Evolutionary conservation across 2,113 vertebrate species (phyloP), one percentile per base, ranked within the genome.

Genomic region (Lophius piscatorius): DNA sequence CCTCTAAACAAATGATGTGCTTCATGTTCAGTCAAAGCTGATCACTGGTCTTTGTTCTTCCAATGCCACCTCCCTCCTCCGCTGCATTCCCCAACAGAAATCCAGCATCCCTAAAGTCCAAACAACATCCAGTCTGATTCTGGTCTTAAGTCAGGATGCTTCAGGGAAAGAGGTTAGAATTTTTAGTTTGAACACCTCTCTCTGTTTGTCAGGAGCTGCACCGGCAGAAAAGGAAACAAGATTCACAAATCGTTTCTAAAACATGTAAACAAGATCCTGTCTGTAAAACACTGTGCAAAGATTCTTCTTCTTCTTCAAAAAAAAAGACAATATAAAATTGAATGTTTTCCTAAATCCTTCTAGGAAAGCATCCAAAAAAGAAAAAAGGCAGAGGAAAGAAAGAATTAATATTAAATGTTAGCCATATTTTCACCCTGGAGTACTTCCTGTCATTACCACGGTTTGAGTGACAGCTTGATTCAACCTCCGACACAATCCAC

Each of bases 241-340:
- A 60, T 42, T 38, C 71, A 52, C 66, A 63, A 67, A 70, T 44
- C 74, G 54, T 61, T 64, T 49, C 70, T 56, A 45, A 66, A 73
- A 59, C 62, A 54, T 63, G 76, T 46, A 50, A 48, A 76, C 33
- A 54, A 74, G 34, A 72, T 62, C 51, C 57, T 61, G 69, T 82
- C 44, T 80, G 81, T 50, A 86, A 84, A 85, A 85, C 70, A 72
- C 31, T 79, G 74, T 82, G 81, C 83, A 87, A 86, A 83, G 58
- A 49, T 71, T 76, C 34, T n/a, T n/a, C n/a, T n/a, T n/a, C n/a
- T n/a, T n/a, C n/a, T 67, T 64, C 29, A 76, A 57, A 70, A 51
- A 34, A 65, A 80, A 63, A 66, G 22, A 76, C 69, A 61, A 69
- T 54, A 9, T 50, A 40, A 81, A 82, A 66, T 67, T 69, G 10